Evolutionary conservation across 2,113 vertebrate genomes (phyloP), one percentile per base, ranked within the genome.

Genomic region (Percopsis transmontana): DNA sequence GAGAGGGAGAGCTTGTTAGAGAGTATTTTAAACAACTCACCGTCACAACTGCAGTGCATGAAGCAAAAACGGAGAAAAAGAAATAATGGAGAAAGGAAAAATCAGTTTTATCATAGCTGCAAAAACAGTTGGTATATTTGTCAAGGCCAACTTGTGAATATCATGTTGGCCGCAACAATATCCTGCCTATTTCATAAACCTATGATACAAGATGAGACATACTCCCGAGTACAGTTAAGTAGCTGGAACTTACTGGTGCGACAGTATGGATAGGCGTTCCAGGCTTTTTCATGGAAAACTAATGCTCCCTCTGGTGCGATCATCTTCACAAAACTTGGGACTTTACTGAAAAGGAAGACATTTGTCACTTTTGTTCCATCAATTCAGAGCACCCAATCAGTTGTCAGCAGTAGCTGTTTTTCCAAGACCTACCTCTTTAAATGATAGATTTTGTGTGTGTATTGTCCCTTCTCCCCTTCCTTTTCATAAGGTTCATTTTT

Each of bases 261-360:
- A 85, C 97, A 99, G 92, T 97, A 99, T 8, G 97, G 97, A 64
- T 99, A 99, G 0, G 97, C 96, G 0, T 99, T 99, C 97, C 97
- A 99, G 24, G 97, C 97, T 80, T 98, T 97, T 91, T 98, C 97
- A 0, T 98, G 96, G 81, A 99, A 99, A 61, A 97, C 95, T 92
- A 99, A 85, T 6, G 97, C 96, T 77, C 96, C 95, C 80, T 99
- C 96, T 2, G 97, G 97, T 72, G 97, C 97, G 60, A 99, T 94
- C 94, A 98, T 95, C 90, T 95, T 93, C 72, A 99, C 95, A 62
- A 96, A 99, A 0, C 89, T 92, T 15, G 97, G 97, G 72, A 99
- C 96, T 94, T 99, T 99, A 93, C 97, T 99, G 76, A 47, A 79
- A 48, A 7, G 21, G n/a, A 13, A 52, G 11, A 69, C 33, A 40